Evolutionary conservation across 1,140 invertebrate species (phyloP).

Genomic region (Octopus sinensis): DNA sequence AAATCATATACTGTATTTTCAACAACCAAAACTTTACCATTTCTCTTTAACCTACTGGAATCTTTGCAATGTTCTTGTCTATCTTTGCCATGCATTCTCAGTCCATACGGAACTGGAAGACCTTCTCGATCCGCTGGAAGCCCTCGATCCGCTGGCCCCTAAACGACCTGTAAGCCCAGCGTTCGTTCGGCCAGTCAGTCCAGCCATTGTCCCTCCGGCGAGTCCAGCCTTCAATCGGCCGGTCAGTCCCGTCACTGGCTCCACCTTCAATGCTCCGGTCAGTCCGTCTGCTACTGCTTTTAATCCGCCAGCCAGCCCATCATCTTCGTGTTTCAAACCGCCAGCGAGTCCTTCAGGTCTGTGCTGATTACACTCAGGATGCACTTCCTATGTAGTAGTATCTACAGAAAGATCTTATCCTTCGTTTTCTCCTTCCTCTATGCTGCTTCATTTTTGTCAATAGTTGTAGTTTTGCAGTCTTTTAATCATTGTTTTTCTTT

Average conservation of each 20-base stretch:
- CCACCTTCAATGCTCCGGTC: conserved; percentile 9
- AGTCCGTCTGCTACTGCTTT: conserved; percentile 4
- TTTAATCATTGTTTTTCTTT: too few species aligned
- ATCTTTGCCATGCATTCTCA: conserved; percentile 20
- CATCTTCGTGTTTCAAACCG: neutral
- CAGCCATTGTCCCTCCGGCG: neutral
- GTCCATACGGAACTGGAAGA: conserved; percentile 11
- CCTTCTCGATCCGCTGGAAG: conserved; percentile 16
- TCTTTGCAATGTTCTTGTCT: conserved; percentile 8
- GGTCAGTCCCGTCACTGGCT: neutral
- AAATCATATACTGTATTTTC: too few species aligned
- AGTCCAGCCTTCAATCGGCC: neutral
- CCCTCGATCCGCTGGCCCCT: conserved; percentile 1
- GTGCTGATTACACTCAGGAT: neutral
- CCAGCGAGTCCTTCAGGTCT: conserved; percentile 9
- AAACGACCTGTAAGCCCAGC: neutral
- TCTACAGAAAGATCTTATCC: too few species aligned
- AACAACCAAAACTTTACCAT: neutral
- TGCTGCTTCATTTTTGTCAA: too few species aligned
- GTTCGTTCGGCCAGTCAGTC: neutral
- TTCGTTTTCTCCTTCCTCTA: too few species aligned
- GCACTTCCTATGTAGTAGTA: too few species aligned
- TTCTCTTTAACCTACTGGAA: neutral
- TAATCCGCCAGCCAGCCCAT: conserved; percentile 6
- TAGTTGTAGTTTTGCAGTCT: too few species aligned